phyloP scores from a whole-genome alignment of 2,797 vertebrate species.

The Ptychobarbus kaznakovi region DNA sequence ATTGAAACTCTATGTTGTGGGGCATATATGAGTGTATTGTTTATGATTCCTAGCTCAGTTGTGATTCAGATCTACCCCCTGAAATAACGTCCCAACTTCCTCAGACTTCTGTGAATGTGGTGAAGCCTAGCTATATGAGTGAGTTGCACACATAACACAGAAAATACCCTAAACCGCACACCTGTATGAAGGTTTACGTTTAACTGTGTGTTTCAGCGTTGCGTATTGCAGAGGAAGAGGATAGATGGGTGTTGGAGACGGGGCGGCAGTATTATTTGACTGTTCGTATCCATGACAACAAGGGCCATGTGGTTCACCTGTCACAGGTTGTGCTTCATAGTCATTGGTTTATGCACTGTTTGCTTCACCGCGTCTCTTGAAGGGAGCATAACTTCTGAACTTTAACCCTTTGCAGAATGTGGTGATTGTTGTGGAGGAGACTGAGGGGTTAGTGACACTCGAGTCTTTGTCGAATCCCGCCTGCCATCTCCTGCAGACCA shows the following conservation, averaged over 20 bases:
- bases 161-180: conserved; percentile 2
- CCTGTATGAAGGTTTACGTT: background rate
- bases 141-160: conserved; percentile 42
- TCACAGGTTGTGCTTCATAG: conserved; percentile 70
- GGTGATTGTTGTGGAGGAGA: conserved; percentile 63
- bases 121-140: conserved; percentile 73
- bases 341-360: conserved; percentile 44
- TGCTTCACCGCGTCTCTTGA: conserved; percentile 43
- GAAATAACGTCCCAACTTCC: conserved; percentile 65
- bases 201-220: conserved; percentile 64
- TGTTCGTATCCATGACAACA: conserved; percentile 69
- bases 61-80: conserved; percentile 65
- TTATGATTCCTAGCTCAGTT: conserved; percentile 60
- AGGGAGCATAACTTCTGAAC: conserved; percentile 15
- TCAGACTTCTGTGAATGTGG: conserved; percentile 65
- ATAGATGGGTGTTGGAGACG: conserved; percentile 70
- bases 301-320: conserved; percentile 68
- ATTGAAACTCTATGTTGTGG: conserved; percentile 2
- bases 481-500: conserved; percentile 63
- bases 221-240: conserved; percentile 65
- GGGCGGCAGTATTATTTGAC: conserved; percentile 62
- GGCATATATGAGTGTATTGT: conserved; percentile 16
- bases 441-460: conserved; percentile 63
- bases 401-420: conserved; percentile 68
- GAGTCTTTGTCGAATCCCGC: conserved; percentile 67